Evolutionary conservation across 2,888 invertebrate genomes (phyloP), one percentile per base, ranked within the genome.

Genomic region (Oegoconia quadripuncta): DNA sequence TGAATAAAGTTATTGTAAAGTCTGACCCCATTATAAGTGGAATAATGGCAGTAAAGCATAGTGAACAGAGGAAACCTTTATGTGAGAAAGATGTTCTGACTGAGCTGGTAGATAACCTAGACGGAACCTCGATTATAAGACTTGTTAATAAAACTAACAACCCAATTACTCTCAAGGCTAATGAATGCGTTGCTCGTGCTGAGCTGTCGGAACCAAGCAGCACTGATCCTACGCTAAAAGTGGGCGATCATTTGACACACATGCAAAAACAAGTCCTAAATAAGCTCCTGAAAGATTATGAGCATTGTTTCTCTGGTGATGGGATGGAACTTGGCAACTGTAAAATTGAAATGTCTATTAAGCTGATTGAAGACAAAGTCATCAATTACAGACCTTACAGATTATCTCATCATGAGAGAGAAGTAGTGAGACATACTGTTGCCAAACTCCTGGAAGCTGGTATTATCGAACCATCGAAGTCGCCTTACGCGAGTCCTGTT

Each of bases 371-470:
- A 20, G 22, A 42, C 2, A 44, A 43, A 17, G 12, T 41, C 2
- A 29, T 46, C 0, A 36, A 46, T 16, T 46, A 41, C 17, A 29
- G 23, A 22, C 46, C 42, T n/a, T 46, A 43, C 33, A 17, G 46
- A 14, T 17, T 44, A 11, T 44, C 44, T 1, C 40, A 30, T 6
- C 32, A 34, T 13, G 44, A 47, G 12, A 32, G 41, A 12, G 37
- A 44, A 16, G 31, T 36, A 7, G 33, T 47, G 2, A 33, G 37
- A 15, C 15, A 32, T 0, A 46, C 25, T 12, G 26, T 40, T 3
- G n/a, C 9, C 1, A 40, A 42, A 3, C 13, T 46, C 7, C n/a
- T 42, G 1, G 14, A 37, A 6, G 32, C 29, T n/a, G 32, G 34
- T 2, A 40, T 42, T 14, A 41, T 41, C 14, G 42, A 37, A 30